Conservation (phyloP, 2,797 vertebrate species). For the Sitta carolinensis region DNA sequence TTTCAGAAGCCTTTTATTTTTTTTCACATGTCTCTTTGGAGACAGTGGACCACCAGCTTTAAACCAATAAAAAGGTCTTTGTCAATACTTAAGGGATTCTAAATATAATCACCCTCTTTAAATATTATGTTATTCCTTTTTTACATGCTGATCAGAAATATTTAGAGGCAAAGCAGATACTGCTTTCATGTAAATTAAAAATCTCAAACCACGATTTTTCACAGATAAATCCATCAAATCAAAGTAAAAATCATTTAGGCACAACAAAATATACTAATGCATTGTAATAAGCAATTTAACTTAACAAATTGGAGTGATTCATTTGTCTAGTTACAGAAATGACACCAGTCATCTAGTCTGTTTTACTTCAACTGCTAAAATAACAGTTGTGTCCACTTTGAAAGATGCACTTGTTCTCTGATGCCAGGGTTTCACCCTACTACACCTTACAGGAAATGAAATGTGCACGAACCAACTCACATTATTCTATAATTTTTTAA, state of each 20-base stretch:
- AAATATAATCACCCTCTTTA: not conserved
- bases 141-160: not conserved
- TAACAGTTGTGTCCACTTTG: not conserved
- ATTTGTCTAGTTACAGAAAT: not conserved
- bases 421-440: not conserved
- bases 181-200: not conserved
- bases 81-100: not conserved
- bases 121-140: not conserved
- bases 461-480: accelerated
- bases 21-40: not conserved
- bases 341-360: not conserved
- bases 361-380: not conserved
- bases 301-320: not conserved
- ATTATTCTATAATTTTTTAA: not conserved
- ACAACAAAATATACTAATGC: not conserved
- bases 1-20: not conserved
- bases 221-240: not conserved
- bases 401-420: not conserved
- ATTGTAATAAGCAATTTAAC: not conserved
- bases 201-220: not conserved
- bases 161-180: not conserved
- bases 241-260: not conserved
- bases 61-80: not conserved
- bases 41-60: not conserved
- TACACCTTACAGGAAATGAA: not conserved